Base-by-base conservation (phyloP, 2,797 vertebrate genomes). In the Leucoraja ocellata region DNA sequence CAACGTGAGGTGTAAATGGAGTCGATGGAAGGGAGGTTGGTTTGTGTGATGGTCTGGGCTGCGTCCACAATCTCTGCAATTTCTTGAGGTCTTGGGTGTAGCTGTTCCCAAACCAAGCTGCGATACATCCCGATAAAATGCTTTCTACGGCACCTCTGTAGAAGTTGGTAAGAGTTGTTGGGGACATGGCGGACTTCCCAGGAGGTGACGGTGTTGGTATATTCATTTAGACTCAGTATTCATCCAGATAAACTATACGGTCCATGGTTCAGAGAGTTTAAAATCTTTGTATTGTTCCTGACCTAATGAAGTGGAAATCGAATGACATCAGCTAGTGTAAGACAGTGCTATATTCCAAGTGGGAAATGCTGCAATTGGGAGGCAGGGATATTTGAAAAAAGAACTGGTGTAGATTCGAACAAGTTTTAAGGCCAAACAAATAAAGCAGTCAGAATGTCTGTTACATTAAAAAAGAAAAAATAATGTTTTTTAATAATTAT, bases 291-390 rank as follows among this genome's bases (percentile, higher is more conserved):
- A 4, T 39, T 25, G 46, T 25, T 11, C 25, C 25, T 39, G 90
- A 11, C 36, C 68, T 91, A 91, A 91, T 74, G 39, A 91, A 91
- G 39, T 91, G 23, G 16, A 91, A 25, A 74, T 54, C 36, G 65
- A 73, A 46, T 71, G 4, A 91, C 23, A 25, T 39, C 65, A 71
- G 21, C 11, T 39, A 28, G 7, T 46, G 5, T 74, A 71, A 36
- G 39, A 91, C 90, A 91, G 36, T 91, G 9, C 10, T 91, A 25
- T 39, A 73, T 25, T 61, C 21, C 54, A 83, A 83, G 23, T 73
- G 65, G 68, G 10, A 46, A 13, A 54, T 84, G 54, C 61, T 73
- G 68, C 23, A 73, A 25, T 91, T 91, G 25, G 28, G 13, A 13
- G 83, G 16, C 61, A 63, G 4, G 13, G 54, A 61, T 63, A 84